Conservation (phyloP, 2,888 invertebrate species). For the Pristionchus maxplancki region DNA sequence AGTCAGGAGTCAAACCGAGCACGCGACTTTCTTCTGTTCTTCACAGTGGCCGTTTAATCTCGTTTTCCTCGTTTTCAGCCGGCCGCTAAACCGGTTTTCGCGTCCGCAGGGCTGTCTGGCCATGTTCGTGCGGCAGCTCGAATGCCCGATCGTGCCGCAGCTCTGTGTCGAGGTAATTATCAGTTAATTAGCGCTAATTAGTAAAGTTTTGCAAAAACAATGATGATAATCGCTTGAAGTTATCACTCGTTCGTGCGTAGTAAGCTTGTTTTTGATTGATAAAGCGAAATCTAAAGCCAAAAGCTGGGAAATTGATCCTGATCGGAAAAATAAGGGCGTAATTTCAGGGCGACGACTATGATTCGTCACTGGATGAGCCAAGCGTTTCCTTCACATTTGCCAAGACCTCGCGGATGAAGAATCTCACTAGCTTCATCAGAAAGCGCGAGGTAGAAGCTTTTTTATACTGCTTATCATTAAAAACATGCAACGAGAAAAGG, state of each 20-base stretch:
- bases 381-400: neutral
- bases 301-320: neutral
- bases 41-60: neutral
- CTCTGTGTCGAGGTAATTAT: constrained; percentile 33
- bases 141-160: constrained; percentile 25
- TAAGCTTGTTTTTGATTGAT: neutral
- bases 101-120: neutral
- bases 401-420: neutral
- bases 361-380: neutral
- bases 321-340: neutral
- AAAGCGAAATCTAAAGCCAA: neutral
- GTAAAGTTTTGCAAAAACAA: neutral
- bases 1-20: neutral
- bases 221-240: neutral
- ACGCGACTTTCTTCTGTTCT: neutral
- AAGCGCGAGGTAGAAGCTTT: neutral
- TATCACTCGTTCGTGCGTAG: neutral
- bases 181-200: neutral
- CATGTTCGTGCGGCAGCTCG: constrained; percentile 10
- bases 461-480: too few species aligned
- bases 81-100: constrained; percentile 12
- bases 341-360: constrained; percentile 4
- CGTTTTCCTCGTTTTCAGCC: neutral
- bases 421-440: neutral
- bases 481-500: neutral